Evolutionary conservation across 2,888 invertebrate genomes (phyloP), one percentile per base, ranked within the genome.

Genomic region (Oscheius sp.): DNA sequence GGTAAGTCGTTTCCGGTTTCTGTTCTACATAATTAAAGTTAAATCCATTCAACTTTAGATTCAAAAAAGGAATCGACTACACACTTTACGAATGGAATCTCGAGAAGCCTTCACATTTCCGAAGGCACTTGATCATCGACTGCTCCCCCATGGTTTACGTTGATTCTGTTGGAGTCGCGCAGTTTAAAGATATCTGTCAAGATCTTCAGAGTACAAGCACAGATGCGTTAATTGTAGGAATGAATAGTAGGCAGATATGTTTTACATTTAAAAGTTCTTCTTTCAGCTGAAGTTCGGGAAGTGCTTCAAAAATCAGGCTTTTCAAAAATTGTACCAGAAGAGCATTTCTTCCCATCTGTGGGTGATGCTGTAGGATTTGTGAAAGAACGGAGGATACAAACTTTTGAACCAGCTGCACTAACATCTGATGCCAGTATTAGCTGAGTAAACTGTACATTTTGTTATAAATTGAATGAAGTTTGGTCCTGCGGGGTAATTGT

Each of bases 141-240:
- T 80, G 85, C 58, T 68, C 78, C 1, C 78, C 85, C n/a, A 79
- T 86, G 35, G 70, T 76, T 21, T 83, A 82, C 74, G 75, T 83
- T 4, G 86, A 86, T 70, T 73, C 78, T 10, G 86, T 86, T 83
- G 86, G 82, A 50, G 75, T 85, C 3, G 83, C 84, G 55, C 83
- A 85, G 32, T 60, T 80, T 10, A 68, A 66, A 47, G 80, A 80
- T 21, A 76, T 73, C 32, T 65, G 65, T 29, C 29, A 1, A 50
- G 65, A 65, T 47, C 65, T 65, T 7, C 32, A 48, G 32, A 33
- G 32, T 2, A 13, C 42, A 50, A 33, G 50, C 50, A 65, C 50
- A 10, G 29, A n/a, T 2, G 65, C 50, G 3, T 48, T 65, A 1
- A 9, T 65, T 7, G 13, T 21, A 2, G 65, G 65, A 65, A 33